Evolutionary conservation across 2,797 vertebrate species (phyloP).

Genomic region (Poecilia gillii): DNA sequence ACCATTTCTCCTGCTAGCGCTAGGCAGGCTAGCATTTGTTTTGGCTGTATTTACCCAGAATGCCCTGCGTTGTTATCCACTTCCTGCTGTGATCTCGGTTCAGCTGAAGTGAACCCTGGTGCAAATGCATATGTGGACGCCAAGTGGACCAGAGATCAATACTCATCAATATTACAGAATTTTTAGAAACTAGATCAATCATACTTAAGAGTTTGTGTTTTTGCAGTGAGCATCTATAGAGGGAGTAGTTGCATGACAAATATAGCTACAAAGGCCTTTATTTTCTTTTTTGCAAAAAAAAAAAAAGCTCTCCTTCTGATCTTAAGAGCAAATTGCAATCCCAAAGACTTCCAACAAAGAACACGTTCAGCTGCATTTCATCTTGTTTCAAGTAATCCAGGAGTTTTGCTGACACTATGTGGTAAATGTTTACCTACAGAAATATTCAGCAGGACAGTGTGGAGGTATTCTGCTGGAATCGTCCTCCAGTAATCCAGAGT

Average conservation of each 20-base stretch:
- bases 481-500: constrained; percentile 50
- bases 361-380: background rate
- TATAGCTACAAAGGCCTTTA: background rate
- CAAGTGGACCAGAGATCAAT: no score
- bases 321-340: background rate
- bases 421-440: background rate
- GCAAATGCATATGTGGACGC: no score
- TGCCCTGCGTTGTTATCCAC: no score
- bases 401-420: background rate
- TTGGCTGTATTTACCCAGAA: no score
- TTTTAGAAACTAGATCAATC: no score
- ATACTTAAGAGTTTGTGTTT: no score
- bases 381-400: background rate
- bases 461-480: constrained; percentile 29
- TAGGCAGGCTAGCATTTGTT: no score
- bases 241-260: background rate
- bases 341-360: background rate
- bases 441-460: background rate
- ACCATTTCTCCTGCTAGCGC: no score
- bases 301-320: background rate
- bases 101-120: no score
- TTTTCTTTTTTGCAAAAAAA: background rate
- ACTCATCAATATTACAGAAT: no score
- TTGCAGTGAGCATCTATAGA: background rate
- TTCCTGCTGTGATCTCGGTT: no score